A percentile compares a stretch with the other conserved stretches of the same genome.
phyloP scores from a whole-genome alignment of 1,140 invertebrate species.

The Drosophila burlai region DNA sequence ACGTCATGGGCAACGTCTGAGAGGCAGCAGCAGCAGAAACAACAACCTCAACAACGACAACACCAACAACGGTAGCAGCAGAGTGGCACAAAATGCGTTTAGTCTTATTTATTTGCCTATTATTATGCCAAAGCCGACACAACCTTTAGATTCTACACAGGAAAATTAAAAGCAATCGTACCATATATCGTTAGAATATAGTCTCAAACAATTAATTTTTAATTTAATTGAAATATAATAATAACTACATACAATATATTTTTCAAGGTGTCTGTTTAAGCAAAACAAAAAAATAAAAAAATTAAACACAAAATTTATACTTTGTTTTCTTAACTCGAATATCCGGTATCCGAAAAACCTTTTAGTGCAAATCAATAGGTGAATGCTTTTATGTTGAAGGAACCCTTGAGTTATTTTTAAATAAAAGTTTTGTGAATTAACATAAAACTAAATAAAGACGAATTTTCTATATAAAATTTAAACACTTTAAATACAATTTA shows the following conservation, averaged over 20 bases:
- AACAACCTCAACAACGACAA: conserved; percentile 31
- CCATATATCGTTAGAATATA: too few relatives aligned
- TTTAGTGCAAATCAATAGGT: too few relatives aligned
- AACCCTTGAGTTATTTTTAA: too few relatives aligned
- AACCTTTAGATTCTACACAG: conserved; percentile 52
- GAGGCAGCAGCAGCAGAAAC: conserved; percentile 27
- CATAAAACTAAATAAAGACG: not conserved
- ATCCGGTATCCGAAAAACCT: too few relatives aligned
- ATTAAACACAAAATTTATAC: too few relatives aligned
- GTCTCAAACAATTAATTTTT: not conserved
- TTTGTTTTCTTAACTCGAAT: too few relatives aligned
- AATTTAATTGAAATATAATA: not conserved
- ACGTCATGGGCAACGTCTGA: conserved; percentile 75
- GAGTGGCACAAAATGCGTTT: conserved; percentile 81
- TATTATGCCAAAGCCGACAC: conserved; percentile 68
- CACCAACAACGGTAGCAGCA: conserved; percentile 55
- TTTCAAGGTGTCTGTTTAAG: not conserved
- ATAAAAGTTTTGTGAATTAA: too few relatives aligned
- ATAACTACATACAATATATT: not conserved
- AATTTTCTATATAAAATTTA: not conserved
- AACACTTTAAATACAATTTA: not conserved
- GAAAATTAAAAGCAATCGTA: not conserved
- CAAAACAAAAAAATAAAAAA: not conserved
- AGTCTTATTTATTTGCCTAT: conserved; percentile 81
- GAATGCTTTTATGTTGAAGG: too few relatives aligned